Evolutionary conservation across 2,113 vertebrate species (phyloP), one percentile per base, ranked within the genome.

Genomic region (Azemiops feae): DNA sequence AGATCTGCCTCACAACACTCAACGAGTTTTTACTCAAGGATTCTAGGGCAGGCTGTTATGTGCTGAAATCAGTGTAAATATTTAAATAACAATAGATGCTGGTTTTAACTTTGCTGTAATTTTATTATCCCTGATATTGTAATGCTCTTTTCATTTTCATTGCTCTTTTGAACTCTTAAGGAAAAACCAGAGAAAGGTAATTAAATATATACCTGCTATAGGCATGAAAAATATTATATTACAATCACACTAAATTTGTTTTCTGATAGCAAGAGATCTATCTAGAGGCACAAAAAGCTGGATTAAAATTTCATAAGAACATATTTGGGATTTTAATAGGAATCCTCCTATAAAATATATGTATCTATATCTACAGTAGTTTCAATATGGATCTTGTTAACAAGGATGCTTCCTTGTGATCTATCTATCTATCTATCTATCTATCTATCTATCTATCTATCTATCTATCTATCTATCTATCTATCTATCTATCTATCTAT

Each of bases 241-340:
- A 88, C 58, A 57, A 43, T 92, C 18, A n/a, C 92, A 85, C 34
- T n/a, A 94, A 39, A 54, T n/a, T 91, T 95, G 27, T 92, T 93
- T 1, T 34, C 30, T 91, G 39, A 60, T 23, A 94, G 54, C 27
- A 96, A 60, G 91, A 94, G 53, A 52, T 52, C 85, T 92, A 85
- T 50, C 25, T 7, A 89, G 57, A 92, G 88, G 92, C 95, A 94
- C 95, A 88, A 86, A 92, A 94, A 7, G 94, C 2, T 95, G 93
- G 43, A 58, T 52, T 60, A 92, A 54, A 55, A 95, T 87, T 25
- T 93, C 57, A n/a, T 81, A 39, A 43, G 18, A 39, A 81, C 3
- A 9, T 43, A 39, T 0, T 22, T 81, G 39, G 18, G 74, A 81
- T 43, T 81, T 81, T 81, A 39, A 39, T 18, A 81, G 34, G 34